Conservation (phyloP, 2,797 vertebrate genomes). For the Sebastes itinus region DNA sequence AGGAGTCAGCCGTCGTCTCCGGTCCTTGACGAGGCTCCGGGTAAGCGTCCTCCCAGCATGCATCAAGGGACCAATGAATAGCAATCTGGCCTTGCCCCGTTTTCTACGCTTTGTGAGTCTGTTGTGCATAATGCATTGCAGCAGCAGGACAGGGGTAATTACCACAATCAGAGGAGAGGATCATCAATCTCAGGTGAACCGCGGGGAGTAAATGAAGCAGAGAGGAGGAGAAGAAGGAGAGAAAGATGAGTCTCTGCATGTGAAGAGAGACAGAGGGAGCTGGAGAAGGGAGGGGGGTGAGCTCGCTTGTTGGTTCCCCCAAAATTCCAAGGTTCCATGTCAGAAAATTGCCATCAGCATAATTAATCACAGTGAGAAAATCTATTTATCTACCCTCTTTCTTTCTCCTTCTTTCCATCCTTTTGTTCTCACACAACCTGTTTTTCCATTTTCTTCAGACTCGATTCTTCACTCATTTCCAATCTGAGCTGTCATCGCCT, state of each 20-base stretch:
- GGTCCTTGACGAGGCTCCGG: conserved; percentile 29
- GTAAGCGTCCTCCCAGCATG: conserved; percentile 48
- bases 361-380: conserved; percentile 69
- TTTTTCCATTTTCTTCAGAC: background rate
- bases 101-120: conserved; percentile 64
- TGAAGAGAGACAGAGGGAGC: conserved; percentile 2
- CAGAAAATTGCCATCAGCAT: conserved; percentile 53
- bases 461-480: background rate
- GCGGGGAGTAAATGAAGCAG: conserved; percentile 86
- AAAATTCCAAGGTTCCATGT: conserved; percentile 56
- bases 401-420: background rate
- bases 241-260: conserved; percentile 27
- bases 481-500: background rate
- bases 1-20: conserved; percentile 3
- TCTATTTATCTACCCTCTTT: conserved; percentile 58
- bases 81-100: conserved; percentile 65
- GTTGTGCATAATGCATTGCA: conserved; percentile 82
- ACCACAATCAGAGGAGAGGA: conserved; percentile 84
- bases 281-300: background rate
- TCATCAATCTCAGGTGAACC: conserved; percentile 88
- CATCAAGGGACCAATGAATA: conserved; percentile 57
- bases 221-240: conserved; percentile 60
- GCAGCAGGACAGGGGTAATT: conserved; percentile 86
- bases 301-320: conserved; percentile 58
- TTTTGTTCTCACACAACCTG: background rate